Evolutionary conservation across 1,140 invertebrate species (phyloP).

Genomic region (Eufriesea mexicana): DNA sequence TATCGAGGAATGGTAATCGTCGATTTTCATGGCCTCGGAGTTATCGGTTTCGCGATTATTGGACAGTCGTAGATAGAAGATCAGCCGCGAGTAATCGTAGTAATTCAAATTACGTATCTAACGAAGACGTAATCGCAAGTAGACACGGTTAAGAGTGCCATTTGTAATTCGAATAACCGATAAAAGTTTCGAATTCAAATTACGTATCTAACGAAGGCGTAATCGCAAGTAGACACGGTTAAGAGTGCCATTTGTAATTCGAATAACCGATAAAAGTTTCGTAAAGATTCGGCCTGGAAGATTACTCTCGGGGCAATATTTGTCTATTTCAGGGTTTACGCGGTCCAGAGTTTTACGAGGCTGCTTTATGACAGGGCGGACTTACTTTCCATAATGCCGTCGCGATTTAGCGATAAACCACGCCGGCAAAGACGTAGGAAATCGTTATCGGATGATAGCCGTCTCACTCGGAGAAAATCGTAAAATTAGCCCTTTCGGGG

Average conservation of each 20-base stretch:
- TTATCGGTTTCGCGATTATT: neutral
- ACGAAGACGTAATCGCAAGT: too few species aligned
- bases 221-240: too few species aligned
- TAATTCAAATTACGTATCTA: neutral
- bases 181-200: too few species aligned
- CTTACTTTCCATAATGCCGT: conserved; percentile 20
- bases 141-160: too few species aligned
- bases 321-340: conserved; percentile 5
- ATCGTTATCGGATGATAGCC: conserved; percentile 16
- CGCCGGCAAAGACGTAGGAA: neutral
- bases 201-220: too few species aligned
- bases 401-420: conserved; percentile 41
- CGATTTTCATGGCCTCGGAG: neutral
- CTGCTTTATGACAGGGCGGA: conserved; percentile 13
- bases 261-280: conserved; percentile 21
- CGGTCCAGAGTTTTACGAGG: conserved; percentile 1
- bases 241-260: too few species aligned
- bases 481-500: neutral
- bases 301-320: conserved; percentile 18
- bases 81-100: neutral
- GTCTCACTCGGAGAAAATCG: neutral
- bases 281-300: neutral
- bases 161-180: neutral
- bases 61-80: neutral
- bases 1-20: neutral